These are phyloP conservation scores for Channallabes apus DNA, from an alignment of 2,797 vertebrate species.

Conservation along the genomic window DNA sequence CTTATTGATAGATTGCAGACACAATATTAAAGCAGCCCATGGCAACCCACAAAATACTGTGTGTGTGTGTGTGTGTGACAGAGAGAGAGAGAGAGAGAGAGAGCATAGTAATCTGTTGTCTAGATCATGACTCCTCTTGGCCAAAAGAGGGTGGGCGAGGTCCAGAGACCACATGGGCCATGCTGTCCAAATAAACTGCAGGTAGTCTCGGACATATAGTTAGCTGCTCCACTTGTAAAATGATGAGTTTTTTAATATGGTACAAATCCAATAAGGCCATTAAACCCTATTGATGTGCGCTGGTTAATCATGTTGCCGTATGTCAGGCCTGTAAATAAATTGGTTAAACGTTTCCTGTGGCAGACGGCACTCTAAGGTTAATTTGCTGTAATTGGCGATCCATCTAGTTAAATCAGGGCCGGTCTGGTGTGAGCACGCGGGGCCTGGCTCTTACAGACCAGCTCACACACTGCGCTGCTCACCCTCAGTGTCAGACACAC, in stretches of 20 bases:
- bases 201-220: slow-evolving; percentile 63
- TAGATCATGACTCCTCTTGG: slow-evolving; percentile 33
- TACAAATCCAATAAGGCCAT: slow-evolving; percentile 73
- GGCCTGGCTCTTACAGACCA: slow-evolving; percentile 35
- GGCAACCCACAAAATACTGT: not conserved
- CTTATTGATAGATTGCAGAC: slow-evolving; percentile 13
- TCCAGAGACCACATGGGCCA: slow-evolving; percentile 25
- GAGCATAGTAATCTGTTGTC: not conserved
- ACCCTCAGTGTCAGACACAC: slow-evolving; percentile 48
- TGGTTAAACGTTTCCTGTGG: slow-evolving; percentile 79
- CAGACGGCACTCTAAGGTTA: slow-evolving; percentile 78
- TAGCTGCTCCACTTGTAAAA: slow-evolving; percentile 65
- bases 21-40: slow-evolving; percentile 20
- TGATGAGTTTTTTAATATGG: slow-evolving; percentile 69
- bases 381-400: slow-evolving; percentile 78
- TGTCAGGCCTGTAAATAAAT: slow-evolving; percentile 71
- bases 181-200: slow-evolving; percentile 50
- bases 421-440: slow-evolving; percentile 66
- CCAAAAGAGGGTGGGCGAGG: slow-evolving; percentile 33
- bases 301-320: slow-evolving; percentile 73
- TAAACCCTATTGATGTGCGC: slow-evolving; percentile 72
- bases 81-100: not conserved
- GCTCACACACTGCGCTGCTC: slow-evolving; percentile 48
- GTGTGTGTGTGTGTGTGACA: not conserved
- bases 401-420: slow-evolving; percentile 73